A percentile compares a stretch with the other conserved stretches of the same genome.
These are phyloP conservation scores for Vulpes lagopus DNA, from an alignment of 2,113 vertebrate species.

Conservation along the genomic window DNA sequence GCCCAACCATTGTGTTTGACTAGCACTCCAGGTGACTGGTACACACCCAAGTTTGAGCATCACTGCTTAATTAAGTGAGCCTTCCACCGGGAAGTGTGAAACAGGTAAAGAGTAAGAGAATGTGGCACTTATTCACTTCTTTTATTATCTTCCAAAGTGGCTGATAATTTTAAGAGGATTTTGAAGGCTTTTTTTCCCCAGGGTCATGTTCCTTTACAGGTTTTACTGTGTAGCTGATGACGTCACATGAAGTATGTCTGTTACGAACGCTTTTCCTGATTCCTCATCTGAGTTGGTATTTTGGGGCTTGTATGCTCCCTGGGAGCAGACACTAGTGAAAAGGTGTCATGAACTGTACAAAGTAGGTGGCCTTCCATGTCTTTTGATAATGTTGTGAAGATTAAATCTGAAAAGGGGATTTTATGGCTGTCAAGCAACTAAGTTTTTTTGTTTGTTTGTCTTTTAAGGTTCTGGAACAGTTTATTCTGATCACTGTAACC, in stretches of 20 bases:
- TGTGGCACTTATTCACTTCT: not conserved
- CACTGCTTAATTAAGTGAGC: not conserved
- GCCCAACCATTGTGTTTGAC: not conserved
- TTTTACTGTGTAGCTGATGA: not conserved
- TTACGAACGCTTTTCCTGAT: not conserved
- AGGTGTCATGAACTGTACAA: not conserved
- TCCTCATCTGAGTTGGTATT: not conserved
- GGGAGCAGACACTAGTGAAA: not conserved
- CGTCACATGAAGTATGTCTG: not conserved
- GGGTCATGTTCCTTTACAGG: not conserved
- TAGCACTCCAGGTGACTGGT: too few species aligned
- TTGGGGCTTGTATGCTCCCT: not conserved
- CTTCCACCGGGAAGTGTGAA: not conserved
- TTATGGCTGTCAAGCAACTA: not conserved
- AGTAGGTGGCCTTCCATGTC: constrained; percentile 49
- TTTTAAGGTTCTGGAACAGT: not conserved
- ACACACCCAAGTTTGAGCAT: not conserved
- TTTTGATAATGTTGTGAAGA: not conserved
- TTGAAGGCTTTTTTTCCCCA: not conserved
- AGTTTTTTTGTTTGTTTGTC: not conserved
- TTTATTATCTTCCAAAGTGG: not conserved
- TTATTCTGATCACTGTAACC: not conserved
- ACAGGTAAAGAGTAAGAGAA: not conserved
- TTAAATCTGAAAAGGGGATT: not conserved
- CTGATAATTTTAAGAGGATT: not conserved